phyloP scores from a whole-genome alignment of 2,113 vertebrate species.

The Typhlomys cinereus region DNA sequence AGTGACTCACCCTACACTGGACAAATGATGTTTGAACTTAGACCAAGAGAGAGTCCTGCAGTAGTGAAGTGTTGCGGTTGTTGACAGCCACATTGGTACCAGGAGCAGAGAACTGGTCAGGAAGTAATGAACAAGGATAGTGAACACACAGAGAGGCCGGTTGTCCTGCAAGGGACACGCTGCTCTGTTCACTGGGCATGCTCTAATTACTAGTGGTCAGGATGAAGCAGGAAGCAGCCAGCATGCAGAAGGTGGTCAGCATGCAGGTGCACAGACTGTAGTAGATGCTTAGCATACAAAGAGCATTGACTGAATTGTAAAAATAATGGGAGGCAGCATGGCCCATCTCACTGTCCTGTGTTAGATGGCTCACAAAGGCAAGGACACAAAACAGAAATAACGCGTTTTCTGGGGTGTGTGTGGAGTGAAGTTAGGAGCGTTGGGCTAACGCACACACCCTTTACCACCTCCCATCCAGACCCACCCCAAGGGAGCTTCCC shows the following conservation, averaged over 20 bases:
- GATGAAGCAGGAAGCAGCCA: background rate
- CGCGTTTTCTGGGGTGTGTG: background rate
- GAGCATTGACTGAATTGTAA: fast-evolving
- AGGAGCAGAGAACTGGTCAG: background rate
- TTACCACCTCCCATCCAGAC: background rate
- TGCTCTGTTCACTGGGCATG: too few relatives aligned
- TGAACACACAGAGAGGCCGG: background rate
- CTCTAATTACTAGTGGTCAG: background rate
- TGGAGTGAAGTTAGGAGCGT: background rate
- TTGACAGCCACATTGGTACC: background rate
- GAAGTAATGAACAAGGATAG: background rate
- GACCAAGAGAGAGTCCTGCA: fast-evolving
- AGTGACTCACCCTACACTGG: background rate
- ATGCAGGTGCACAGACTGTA: too few relatives aligned
- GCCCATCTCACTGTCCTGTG: too few relatives aligned
- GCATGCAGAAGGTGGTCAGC: fast-evolving
- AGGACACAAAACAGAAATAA: background rate
- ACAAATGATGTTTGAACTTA: background rate
- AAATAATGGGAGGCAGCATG: background rate
- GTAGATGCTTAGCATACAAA: too few relatives aligned
- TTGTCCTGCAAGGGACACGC: fast-evolving
- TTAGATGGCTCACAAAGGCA: background rate
- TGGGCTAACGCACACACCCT: background rate
- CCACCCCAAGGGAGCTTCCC: fast-evolving
- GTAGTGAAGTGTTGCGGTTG: fast-evolving